phyloP scores from a whole-genome alignment of 2,797 vertebrate species.

The Podargus strigoides region DNA sequence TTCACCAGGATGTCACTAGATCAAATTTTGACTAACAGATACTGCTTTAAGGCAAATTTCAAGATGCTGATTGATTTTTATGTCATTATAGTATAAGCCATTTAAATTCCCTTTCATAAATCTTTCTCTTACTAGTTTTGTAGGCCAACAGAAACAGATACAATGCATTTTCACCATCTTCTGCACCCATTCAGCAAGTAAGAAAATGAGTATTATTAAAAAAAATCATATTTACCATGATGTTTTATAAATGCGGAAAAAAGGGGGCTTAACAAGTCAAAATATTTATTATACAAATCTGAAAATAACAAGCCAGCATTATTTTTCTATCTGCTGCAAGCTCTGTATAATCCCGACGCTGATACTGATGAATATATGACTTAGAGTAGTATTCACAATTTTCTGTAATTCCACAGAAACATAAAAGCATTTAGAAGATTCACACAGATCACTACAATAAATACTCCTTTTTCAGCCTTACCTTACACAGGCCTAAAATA shows the following conservation, averaged over 20 bases:
- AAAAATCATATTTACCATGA: background rate
- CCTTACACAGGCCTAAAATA: background rate
- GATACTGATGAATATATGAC: background rate
- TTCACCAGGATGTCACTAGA: background rate
- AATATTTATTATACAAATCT: background rate
- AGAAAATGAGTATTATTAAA: background rate
- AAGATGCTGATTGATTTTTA: background rate
- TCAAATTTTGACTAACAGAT: background rate
- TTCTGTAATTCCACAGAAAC: background rate
- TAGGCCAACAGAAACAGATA: background rate
- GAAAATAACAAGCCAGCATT: background rate
- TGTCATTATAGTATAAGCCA: background rate
- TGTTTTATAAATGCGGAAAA: background rate
- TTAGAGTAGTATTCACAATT: background rate
- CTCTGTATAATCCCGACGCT: background rate
- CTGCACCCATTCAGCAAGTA: background rate
- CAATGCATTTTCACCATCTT: background rate
- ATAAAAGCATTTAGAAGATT: background rate
- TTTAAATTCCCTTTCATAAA: background rate
- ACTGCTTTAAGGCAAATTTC: background rate
- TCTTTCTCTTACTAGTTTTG: background rate
- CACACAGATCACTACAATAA: background rate
- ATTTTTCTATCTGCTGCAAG: background rate
- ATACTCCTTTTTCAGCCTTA: background rate
- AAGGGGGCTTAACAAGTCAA: background rate